Conservation (phyloP, 1,140 invertebrate species). For the Mya arenaria region DNA sequence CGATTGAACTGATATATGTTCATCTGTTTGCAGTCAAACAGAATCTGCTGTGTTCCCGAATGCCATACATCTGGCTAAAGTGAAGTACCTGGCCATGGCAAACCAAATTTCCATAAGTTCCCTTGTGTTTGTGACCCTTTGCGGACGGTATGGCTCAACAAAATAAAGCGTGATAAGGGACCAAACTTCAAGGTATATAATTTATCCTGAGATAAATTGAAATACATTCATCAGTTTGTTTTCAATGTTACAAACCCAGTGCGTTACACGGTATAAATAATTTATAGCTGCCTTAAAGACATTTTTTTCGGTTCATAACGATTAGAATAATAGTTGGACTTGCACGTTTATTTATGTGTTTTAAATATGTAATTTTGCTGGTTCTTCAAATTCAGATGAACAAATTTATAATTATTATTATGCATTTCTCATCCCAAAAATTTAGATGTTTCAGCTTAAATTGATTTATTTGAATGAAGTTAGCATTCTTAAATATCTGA, state of each 20-base stretch:
- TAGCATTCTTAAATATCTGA: background rate
- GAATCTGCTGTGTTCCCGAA: background rate
- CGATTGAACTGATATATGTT: too few relatives aligned
- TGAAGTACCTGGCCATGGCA: background rate
- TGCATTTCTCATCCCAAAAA: too few relatives aligned
- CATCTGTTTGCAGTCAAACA: too few relatives aligned
- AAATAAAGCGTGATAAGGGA: constrained; percentile 9
- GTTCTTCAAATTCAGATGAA: background rate
- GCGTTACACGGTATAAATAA: too few relatives aligned
- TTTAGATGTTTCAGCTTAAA: background rate
- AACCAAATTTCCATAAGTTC: background rate
- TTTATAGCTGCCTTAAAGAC: too few relatives aligned
- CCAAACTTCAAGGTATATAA: background rate
- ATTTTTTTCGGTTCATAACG: too few relatives aligned
- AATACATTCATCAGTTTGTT: background rate
- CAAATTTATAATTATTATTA: background rate
- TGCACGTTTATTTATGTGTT: background rate
- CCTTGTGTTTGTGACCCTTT: background rate
- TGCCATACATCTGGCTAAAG: background rate
- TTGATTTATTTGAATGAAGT: background rate
- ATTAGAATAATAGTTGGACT: too few relatives aligned
- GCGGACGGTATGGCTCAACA: constrained; percentile 6
- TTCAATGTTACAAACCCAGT: too few relatives aligned
- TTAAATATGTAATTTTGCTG: background rate
- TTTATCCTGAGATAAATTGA: background rate